Evolutionary conservation across 2,797 vertebrate species (phyloP).

Genomic region (Acestrorhynchus altus): DNA sequence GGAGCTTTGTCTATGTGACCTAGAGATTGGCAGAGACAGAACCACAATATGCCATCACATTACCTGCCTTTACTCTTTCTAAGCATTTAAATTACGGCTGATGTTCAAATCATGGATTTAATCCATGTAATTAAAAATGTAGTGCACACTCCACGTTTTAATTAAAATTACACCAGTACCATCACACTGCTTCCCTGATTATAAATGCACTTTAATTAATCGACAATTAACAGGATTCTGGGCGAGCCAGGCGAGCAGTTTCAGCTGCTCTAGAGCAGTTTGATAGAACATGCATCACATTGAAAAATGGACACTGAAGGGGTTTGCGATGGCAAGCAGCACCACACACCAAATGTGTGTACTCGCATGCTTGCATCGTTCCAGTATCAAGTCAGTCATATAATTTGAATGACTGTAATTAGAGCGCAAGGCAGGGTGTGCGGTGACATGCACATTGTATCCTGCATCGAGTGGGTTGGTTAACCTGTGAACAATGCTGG

Average conservation of each 20-base stretch:
- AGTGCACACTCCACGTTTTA: constrained; percentile 30
- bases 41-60: neutral
- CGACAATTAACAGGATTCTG: constrained; percentile 15
- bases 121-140: neutral
- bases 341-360: neutral
- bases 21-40: neutral
- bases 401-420: neutral
- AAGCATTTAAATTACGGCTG: neutral
- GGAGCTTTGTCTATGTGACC: neutral
- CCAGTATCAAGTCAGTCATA: constrained; percentile 4
- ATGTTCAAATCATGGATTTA: neutral
- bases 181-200: constrained; percentile 5
- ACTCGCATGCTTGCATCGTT: constrained; percentile 20
- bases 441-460: neutral
- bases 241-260: neutral
- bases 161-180: constrained; percentile 10
- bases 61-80: neutral
- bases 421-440: neutral
- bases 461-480: neutral
- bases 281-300: neutral
- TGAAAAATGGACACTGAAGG: constrained; percentile 13
- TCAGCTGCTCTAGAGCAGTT: neutral
- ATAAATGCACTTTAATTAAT: constrained; percentile 28
- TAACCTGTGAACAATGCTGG: neutral
- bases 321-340: neutral